Base-by-base conservation (phyloP, 2,888 invertebrate species). In the Hyles lineata region DNA sequence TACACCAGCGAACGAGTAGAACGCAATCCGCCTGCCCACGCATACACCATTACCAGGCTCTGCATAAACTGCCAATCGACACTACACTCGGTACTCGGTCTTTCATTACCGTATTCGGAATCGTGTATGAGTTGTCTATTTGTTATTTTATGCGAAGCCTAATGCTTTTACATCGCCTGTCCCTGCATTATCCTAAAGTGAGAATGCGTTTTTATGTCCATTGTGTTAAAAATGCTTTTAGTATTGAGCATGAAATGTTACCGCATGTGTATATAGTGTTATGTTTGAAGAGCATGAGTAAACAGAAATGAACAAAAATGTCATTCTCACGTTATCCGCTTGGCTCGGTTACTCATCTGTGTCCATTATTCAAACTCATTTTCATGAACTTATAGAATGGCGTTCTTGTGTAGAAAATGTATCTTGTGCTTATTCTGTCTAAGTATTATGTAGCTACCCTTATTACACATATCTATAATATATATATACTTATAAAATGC, bases 1-100 rank as follows among this genome's bases (percentile, higher is more conserved):
- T 79, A 79, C 75, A 77, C 77, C 78, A 83, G 79, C 82, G 83
- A 85, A 83, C 85, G 81, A 80, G 77, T 87, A 85, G 84, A 74
- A 79, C 78, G 81, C 82, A 83, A 78, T 72, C 63, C 70, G 69
- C 60, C 43, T 23, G 76, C 76, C n/a, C 72, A 59, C 73, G 73
- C 76, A 69, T 78, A 73, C 77, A 21, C 72, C 75, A 76, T 70
- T 72, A 75, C 60, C 72, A 35, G 63, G 67, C 50, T 67, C 7
- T 23, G 23, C 67, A 50, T 63, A 63, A 63, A 63, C 35, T 43
- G 43, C 35, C 21, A 21, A 21, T 23, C n/a, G 17, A 15, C 23
- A 52, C 6, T 4, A 6, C 17, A 15, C 8, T 17, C 7, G 52
- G 52, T 70, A 29, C 19, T n/a, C n/a, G n/a, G n/a, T 23, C 8